A percentile compares a stretch with the other conserved stretches of the same genome.
Evolutionary conservation across 1,140 invertebrate species (phyloP).

Genomic region (Pseudomyrmex dendroicus): DNA sequence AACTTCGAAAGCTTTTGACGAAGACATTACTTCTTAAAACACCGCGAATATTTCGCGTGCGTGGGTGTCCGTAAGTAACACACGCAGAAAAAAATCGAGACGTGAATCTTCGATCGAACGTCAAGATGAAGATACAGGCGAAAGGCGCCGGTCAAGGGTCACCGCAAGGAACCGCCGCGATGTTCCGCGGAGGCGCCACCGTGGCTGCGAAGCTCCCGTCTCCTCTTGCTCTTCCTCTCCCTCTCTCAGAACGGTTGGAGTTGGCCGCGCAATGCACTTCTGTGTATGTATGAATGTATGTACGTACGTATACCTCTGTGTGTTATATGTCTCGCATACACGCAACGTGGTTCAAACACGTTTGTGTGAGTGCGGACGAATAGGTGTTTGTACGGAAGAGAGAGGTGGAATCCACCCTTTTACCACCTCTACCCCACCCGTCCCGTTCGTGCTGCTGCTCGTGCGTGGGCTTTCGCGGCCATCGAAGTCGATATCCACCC

Average conservation of each 20-base stretch:
- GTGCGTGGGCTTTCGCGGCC: constrained; percentile 70
- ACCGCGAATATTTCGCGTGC: not conserved
- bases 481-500: constrained; percentile 77
- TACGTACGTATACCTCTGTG: not conserved
- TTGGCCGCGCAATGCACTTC: constrained; percentile 58
- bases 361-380: constrained; percentile 33
- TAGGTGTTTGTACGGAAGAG: constrained; percentile 56
- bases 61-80: constrained; percentile 42
- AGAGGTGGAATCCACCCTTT: constrained; percentile 61
- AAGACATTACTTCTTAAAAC: constrained; percentile 5
- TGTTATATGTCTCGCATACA: constrained; percentile 15
- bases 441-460: constrained; percentile 62
- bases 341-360: constrained; percentile 37
- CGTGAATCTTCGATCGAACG: constrained; percentile 53
- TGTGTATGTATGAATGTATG: not conserved
- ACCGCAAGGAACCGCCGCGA: constrained; percentile 70
- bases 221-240: constrained; percentile 27
- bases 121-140: constrained; percentile 64
- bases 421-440: constrained; percentile 18
- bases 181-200: constrained; percentile 76
- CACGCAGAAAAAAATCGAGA: constrained; percentile 46
- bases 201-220: constrained; percentile 54
- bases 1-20: constrained; percentile 43
- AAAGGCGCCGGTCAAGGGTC: constrained; percentile 53
- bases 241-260: constrained; percentile 59